These are phyloP conservation scores for Bombus superbus DNA, from an alignment of 1,140 invertebrate species.

Conservation along the genomic window DNA sequence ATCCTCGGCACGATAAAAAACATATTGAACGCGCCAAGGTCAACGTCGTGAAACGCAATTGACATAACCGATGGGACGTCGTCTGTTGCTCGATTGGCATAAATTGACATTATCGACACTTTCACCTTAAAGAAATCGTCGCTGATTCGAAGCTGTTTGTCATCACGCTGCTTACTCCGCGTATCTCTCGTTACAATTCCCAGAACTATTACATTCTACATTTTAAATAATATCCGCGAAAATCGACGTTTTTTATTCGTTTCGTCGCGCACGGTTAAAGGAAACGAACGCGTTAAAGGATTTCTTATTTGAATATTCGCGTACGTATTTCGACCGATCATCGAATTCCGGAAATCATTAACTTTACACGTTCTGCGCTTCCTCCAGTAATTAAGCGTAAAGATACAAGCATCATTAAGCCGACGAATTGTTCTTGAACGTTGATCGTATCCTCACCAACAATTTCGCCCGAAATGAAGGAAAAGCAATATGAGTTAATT, in stretches of 20 bases:
- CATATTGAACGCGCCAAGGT: not conserved
- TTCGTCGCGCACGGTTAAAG: not conserved
- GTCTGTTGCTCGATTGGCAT: not conserved
- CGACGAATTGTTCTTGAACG: not conserved
- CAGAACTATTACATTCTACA: not conserved
- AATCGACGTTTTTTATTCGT: not conserved
- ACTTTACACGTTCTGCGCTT: not conserved
- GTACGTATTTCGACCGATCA: not conserved
- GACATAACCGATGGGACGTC: not conserved
- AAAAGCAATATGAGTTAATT: conserved; percentile 19
- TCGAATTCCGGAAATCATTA: not conserved
- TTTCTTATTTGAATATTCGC: too few species aligned
- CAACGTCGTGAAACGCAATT: not conserved
- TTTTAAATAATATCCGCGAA: not conserved
- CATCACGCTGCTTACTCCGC: not conserved
- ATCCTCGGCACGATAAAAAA: not conserved
- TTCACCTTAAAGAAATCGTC: not conserved
- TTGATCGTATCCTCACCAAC: conserved; percentile 4
- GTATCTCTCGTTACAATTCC: not conserved
- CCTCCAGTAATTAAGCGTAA: not conserved
- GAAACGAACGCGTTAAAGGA: not conserved
- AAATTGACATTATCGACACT: not conserved
- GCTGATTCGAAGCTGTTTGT: not conserved
- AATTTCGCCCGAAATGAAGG: conserved; percentile 22
- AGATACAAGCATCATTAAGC: not conserved